Conservation (phyloP, 2,797 vertebrate genomes). For the Acipenser ruthenus region DNA sequence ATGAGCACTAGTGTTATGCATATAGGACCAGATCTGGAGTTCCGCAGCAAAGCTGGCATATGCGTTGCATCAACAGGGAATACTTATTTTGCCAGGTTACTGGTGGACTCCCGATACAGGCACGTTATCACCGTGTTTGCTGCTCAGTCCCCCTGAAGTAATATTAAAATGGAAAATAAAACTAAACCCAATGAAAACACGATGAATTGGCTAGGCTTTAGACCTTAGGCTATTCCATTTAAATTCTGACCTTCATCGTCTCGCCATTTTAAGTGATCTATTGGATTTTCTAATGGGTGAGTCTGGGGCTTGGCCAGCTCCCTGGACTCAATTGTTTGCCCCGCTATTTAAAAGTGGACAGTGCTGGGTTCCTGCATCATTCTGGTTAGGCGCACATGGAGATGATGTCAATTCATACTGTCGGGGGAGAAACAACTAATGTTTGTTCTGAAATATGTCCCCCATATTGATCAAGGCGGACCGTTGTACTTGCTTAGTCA, state of each 20-base stretch:
- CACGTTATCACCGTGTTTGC: constrained; percentile 24
- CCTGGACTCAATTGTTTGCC: too few species aligned
- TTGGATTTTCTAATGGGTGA: too few species aligned
- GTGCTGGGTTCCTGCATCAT: neutral
- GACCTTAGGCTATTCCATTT: neutral
- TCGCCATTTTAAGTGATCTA: neutral
- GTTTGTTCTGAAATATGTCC: neutral
- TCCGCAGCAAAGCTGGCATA: too few species aligned
- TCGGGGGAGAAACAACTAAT: neutral
- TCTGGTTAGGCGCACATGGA: neutral
- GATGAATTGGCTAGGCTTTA: neutral
- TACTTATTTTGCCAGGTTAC: constrained; percentile 12
- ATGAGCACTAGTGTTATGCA: too few species aligned
- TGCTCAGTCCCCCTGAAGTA: constrained; percentile 20
- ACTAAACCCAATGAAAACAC: neutral
- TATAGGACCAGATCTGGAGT: too few species aligned
- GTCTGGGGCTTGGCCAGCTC: too few species aligned
- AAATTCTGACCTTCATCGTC: neutral
- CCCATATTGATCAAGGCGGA: neutral
- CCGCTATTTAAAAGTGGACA: too few species aligned
- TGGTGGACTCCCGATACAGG: constrained; percentile 5
- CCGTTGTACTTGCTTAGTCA: constrained; percentile 15
- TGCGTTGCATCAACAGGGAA: too few species aligned
- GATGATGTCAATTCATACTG: neutral
- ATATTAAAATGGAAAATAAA: too few species aligned